Evolutionary conservation across 2,888 invertebrate species (phyloP), one percentile per base, ranked within the genome.

Genomic region (Melitaea athalia): DNA sequence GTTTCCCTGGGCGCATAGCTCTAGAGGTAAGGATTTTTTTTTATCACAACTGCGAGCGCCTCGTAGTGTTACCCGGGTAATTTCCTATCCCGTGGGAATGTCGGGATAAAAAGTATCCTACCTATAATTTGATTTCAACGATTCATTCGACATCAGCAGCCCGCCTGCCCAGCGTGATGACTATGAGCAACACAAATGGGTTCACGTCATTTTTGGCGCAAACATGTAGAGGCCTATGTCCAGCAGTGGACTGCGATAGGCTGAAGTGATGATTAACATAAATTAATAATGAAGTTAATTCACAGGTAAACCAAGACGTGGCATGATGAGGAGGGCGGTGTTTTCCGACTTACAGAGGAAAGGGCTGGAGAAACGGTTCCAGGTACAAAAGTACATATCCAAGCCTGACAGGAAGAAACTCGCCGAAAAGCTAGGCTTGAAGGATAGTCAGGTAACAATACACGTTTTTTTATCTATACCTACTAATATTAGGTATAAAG

Each of bases 321-420:
- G 99, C 0, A 99, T 99, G 99, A 97, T 99, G 96, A 93, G 99
- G 52, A 93, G 99, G 50, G 99, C 99, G 0, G 99, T 99, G 52
- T 99, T 99, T 94, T 97, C 97, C 3, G 99, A 99, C 85, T 95
- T 97, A 0, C 99, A 99, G 84, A 94, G 99, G 57, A 98, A 98
- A 78, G 99, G 99, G 0, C 93, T 99, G 75, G 99, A 99, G 91
- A 97, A 98, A 82, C 93, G 98, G 83, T 99, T 99, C 93, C 98
- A 98, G 87, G 95, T 98, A 63, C 99, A 99, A 91, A 99, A 99
- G 89, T 99, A 99, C 92, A 99, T 99, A 87, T 98, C 98, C 83
- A 99, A 99, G 86, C 99, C 99, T 0, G 99, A 99, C 87, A 94
- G 99, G 86, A 99, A 99, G 94, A 98, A 99, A 82, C 92, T 99